Percentiles rank a stretch among this genome's conserved stretches.
Evolutionary conservation across 1,140 invertebrate species (phyloP).

Genomic region (Apis florea): DNA sequence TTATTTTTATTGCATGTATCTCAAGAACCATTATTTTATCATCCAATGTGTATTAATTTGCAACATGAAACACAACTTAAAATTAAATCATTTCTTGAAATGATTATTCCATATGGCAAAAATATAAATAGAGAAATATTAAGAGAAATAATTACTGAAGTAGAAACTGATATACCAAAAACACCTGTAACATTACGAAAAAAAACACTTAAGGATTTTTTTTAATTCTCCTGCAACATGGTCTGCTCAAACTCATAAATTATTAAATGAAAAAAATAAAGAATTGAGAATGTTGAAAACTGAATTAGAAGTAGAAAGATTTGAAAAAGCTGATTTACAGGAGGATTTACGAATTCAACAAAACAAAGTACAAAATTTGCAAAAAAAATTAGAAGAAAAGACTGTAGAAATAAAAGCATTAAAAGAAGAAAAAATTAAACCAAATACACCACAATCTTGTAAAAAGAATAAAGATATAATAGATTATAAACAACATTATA

Average conservation of each 20-base stretch:
- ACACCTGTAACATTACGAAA: conserved; percentile 58
- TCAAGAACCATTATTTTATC: conserved; percentile 71
- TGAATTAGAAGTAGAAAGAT: conserved; percentile 72
- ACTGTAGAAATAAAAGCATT: conserved; percentile 67
- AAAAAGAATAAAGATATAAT: conserved; percentile 49
- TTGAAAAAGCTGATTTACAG: conserved; percentile 74
- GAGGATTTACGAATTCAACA: conserved; percentile 72
- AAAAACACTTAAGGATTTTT: conserved; percentile 67
- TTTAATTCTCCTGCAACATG: conserved; percentile 72
- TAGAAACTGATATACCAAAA: conserved; percentile 40
- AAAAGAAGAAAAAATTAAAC: conserved; percentile 55
- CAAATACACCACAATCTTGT: conserved; percentile 65
- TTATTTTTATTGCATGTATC: conserved; percentile 71
- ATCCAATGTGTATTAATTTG: conserved; percentile 72
- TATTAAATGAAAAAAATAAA: conserved; percentile 69
- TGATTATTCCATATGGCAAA: conserved; percentile 69
- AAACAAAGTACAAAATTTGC: conserved; percentile 69
- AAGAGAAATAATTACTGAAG: conserved; percentile 59
- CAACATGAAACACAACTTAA: conserved; percentile 72
- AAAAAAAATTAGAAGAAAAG: conserved; percentile 69
- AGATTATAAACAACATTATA: conserved; percentile 63
- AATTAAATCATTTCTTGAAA: conserved; percentile 77
- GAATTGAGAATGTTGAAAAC: conserved; percentile 70
- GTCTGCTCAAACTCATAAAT: conserved; percentile 68
- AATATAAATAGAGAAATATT: conserved; percentile 70